phyloP scores from a whole-genome alignment of 2,888 invertebrate species.

The Cosmopolites sordidus region DNA sequence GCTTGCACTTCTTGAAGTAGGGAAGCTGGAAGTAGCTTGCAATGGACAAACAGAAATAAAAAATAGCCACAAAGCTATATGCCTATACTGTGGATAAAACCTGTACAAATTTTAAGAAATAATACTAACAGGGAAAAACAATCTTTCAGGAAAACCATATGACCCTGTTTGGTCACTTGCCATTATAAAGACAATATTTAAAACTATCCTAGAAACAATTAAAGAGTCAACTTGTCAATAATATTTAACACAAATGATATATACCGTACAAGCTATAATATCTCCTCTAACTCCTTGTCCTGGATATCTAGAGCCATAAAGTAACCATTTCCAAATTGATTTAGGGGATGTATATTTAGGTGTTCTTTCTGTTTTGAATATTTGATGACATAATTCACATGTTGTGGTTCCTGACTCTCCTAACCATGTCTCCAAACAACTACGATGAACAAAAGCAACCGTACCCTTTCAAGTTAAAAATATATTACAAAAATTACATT shows the following conservation, averaged over 20 bases:
- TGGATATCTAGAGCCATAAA: conserved; percentile 36
- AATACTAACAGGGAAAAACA: too few relatives aligned
- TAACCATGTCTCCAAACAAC: conserved; percentile 72
- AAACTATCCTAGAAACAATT: too few relatives aligned
- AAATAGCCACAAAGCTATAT: too few relatives aligned
- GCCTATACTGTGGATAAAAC: too few relatives aligned
- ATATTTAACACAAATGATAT: not conserved
- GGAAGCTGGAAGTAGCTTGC: too few relatives aligned
- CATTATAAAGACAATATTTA: too few relatives aligned
- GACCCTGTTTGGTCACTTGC: too few relatives aligned
- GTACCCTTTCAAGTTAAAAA: conserved; percentile 53
- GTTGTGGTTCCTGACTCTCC: conserved; percentile 65
- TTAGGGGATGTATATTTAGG: conserved; percentile 56
- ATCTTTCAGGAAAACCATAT: too few relatives aligned
- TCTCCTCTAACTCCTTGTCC: conserved; percentile 50
- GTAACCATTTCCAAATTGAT: conserved; percentile 60
- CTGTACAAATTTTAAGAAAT: too few relatives aligned
- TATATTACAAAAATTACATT: not conserved
- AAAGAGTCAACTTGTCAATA: too few relatives aligned
- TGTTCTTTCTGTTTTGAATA: conserved; percentile 61
- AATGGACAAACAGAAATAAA: too few relatives aligned
- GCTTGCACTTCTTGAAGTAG: too few relatives aligned
- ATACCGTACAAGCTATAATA: conserved; percentile 51
- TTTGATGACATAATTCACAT: conserved; percentile 70
- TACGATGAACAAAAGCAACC: conserved; percentile 67